Base-by-base conservation (phyloP, 1,140 invertebrate species). In the Drosophila sp. region DNA sequence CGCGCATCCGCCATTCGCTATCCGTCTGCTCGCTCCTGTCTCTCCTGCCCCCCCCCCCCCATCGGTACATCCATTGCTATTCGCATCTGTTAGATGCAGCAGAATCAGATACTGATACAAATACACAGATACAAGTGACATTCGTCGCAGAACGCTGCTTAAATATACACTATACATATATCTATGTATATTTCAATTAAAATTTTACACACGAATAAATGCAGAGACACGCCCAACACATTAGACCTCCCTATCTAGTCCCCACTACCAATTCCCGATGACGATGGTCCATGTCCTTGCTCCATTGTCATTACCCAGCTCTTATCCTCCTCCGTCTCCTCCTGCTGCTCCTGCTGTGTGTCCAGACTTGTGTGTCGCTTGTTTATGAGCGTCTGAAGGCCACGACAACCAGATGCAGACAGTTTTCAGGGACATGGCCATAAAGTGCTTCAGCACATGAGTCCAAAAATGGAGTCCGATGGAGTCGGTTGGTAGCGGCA, bases 171-270 rank as follows among this genome's bases (percentile, higher is more conserved):
- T 44, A 44, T 44, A 41, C 40, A 35, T 47, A 50, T 25, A 10
- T 50, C 44, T 25, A 50, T 50, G 44, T 87, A 82, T 87, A 82
- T 86, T 86, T 86, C 82, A 86, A 86, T 86, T 86, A 86, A 87
- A 86, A 87, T 86, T 86, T 76, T 87, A 86, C 82, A 86, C 82
- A 86, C 82, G 82, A 86, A 86, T 86, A 86, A 86, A 86, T 87
- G 76, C 79, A 87, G 38, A 76, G 76, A 76, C 83, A 86, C 83
- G 82, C 82, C 83, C 79, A 72, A 68, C 82, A 79, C 82, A 85
- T 85, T 85, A 86, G 82, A 65, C 33, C 2, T 17, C 17, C 65
- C 65, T 33, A 8, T 10, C 35, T 38, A 38, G 35, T 35, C 33
- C 6, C 33, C 33, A 30, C 17, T 56, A 11, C 60, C 56, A 44